Evolutionary conservation across 2,797 vertebrate species (phyloP).

Genomic region (Manis crassicaudata): DNA sequence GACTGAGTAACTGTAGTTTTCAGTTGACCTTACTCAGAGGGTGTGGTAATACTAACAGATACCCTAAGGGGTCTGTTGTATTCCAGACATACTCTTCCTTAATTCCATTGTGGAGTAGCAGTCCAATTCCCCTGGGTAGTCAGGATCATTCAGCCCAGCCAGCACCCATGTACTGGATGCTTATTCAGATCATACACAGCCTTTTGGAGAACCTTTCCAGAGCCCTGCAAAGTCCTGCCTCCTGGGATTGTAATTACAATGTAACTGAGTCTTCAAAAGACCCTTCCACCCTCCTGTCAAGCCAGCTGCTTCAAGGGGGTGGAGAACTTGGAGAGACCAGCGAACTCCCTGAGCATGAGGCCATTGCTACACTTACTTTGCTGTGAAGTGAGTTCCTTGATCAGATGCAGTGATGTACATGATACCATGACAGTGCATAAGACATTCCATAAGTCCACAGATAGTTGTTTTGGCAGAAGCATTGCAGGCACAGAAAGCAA

Average conservation of each 20-base stretch:
- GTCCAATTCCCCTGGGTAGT: neutral
- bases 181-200: neutral
- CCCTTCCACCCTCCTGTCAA: neutral
- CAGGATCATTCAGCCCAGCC: neutral
- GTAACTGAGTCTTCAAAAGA: neutral
- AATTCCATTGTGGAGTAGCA: rapidly evolving
- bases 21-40: neutral
- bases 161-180: too few species aligned
- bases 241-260: neutral
- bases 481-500: neutral
- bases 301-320: neutral
- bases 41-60: neutral
- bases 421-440: neutral
- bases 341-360: neutral
- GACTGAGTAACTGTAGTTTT: neutral
- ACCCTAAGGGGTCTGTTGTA: too few species aligned
- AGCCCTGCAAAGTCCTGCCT: neutral
- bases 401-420: neutral
- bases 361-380: neutral
- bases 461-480: neutral
- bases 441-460: neutral
- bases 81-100: neutral
- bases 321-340: neutral
- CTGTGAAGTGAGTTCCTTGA: neutral
- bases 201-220: neutral